phyloP scores from a whole-genome alignment of 1,140 invertebrate species.

The Drosophila virilis region DNA sequence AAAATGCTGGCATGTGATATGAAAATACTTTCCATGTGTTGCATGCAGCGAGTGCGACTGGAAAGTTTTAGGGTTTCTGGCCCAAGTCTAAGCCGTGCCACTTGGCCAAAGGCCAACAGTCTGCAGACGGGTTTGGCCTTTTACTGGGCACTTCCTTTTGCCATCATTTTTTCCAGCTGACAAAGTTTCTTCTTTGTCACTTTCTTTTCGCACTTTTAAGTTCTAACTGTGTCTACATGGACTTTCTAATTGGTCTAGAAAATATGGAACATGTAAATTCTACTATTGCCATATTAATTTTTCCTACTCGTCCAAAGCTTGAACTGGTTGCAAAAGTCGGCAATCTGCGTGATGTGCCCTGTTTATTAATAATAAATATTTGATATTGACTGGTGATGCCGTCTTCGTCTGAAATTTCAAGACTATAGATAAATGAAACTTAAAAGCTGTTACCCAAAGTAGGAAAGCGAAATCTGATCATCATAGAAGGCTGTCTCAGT shows the following conservation, averaged over 20 bases:
- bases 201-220: conserved; percentile 4
- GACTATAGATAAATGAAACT: too few species aligned
- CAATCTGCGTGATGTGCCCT: too few species aligned
- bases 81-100: conserved; percentile 21
- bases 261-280: not conserved
- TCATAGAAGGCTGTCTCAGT: conserved; percentile 31
- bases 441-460: too few species aligned
- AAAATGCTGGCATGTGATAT: conserved; percentile 37
- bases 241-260: not conserved
- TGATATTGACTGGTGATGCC: too few species aligned
- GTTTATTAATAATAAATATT: too few species aligned
- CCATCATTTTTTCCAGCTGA: conserved; percentile 9
- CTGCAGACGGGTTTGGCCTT: conserved; percentile 3
- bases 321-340: too few species aligned
- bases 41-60: not conserved
- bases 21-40: conserved; percentile 24
- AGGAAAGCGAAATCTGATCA: not conserved
- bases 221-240: not conserved
- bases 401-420: too few species aligned
- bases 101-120: conserved; percentile 21
- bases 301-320: too few species aligned
- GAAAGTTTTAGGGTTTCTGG: conserved; percentile 30
- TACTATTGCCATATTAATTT: too few species aligned
- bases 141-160: conserved; percentile 10
- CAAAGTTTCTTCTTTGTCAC: not conserved